Percentiles rank a stretch among this genome's conserved stretches.
These are phyloP conservation scores for Esox niger DNA, from an alignment of 2,113 vertebrate species.

Conservation along the genomic window DNA sequence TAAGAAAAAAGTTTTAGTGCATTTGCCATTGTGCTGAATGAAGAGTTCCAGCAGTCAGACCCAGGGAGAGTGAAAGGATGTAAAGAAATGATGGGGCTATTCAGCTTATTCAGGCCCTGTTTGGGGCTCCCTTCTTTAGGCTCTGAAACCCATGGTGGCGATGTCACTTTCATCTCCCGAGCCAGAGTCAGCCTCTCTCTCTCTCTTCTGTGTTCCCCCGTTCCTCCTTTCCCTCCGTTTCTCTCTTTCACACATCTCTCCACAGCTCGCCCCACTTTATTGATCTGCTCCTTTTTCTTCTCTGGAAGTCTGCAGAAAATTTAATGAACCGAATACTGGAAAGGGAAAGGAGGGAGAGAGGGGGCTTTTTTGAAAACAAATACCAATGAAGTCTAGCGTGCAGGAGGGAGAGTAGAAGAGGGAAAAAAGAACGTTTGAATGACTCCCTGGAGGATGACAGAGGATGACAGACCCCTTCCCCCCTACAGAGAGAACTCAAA, in stretches of 20 bases:
- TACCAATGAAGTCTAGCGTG: constrained; percentile 72
- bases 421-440: constrained; percentile 48
- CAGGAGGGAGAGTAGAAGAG: constrained; percentile 52
- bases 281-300: constrained; percentile 78
- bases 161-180: constrained; percentile 91
- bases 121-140: constrained; percentile 78
- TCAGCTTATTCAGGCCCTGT: constrained; percentile 83
- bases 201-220: not conserved
- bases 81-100: constrained; percentile 86
- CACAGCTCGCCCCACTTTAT: constrained; percentile 65
- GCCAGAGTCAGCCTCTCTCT: constrained; percentile 69
- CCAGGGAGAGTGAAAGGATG: constrained; percentile 81
- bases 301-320: constrained; percentile 85
- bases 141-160: constrained; percentile 81
- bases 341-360: constrained; percentile 26
- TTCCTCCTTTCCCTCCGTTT: constrained; percentile 20
- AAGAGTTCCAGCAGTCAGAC: constrained; percentile 89
- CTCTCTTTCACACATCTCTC: constrained; percentile 47
- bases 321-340: constrained; percentile 87
- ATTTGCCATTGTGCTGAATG: constrained; percentile 92
- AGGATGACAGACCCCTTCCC: constrained; percentile 4
- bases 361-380: constrained; percentile 61
- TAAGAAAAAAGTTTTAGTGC: constrained; percentile 97
- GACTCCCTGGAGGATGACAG: constrained; percentile 44
- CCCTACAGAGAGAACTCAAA: constrained; percentile 63